Percentiles rank a stretch among this genome's conserved stretches.
These are phyloP conservation scores for Boulengeromyrus knoepffleri DNA, from an alignment of 2,113 vertebrate species.

Conservation along the genomic window DNA sequence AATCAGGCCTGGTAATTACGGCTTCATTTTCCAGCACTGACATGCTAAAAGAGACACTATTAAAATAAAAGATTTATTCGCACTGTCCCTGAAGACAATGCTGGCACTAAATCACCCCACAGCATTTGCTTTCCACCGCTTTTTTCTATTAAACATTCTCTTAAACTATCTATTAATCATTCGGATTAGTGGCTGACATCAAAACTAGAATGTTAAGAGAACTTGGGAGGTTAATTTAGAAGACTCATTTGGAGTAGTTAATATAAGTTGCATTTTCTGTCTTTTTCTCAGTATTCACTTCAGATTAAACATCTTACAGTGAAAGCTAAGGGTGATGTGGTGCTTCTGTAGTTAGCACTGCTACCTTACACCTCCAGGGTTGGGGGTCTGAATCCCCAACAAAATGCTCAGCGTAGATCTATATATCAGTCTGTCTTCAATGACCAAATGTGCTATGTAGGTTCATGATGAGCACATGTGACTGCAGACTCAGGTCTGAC, in stretches of 20 bases:
- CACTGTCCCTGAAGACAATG: slow-evolving; percentile 41
- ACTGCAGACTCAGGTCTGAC: not conserved
- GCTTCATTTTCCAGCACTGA: slow-evolving; percentile 52
- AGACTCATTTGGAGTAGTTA: not conserved
- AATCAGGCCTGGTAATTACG: slow-evolving; percentile 65
- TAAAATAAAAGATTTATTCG: slow-evolving; percentile 57
- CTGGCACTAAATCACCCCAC: slow-evolving; percentile 35
- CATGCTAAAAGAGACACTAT: slow-evolving; percentile 57
- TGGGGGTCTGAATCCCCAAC: not conserved
- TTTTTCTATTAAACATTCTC: slow-evolving; percentile 34
- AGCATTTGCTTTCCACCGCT: slow-evolving; percentile 30
- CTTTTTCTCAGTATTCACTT: not conserved
- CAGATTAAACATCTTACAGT: not conserved
- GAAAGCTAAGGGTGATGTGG: not conserved
- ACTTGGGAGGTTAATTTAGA: slow-evolving; percentile 1
- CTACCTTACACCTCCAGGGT: not conserved
- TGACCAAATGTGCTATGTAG: not conserved
- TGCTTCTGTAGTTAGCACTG: not conserved
- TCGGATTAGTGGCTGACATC: not conserved
- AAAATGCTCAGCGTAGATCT: not conserved
- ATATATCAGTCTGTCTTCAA: not conserved
- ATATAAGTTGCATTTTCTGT: not conserved
- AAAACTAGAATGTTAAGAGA: slow-evolving; percentile 3
- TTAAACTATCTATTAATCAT: slow-evolving; percentile 31
- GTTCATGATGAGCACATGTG: not conserved